Percentiles rank a stretch among this genome's conserved stretches.
phyloP scores from a whole-genome alignment of 2,113 vertebrate species.

The Rhinichthys klamathensis region DNA sequence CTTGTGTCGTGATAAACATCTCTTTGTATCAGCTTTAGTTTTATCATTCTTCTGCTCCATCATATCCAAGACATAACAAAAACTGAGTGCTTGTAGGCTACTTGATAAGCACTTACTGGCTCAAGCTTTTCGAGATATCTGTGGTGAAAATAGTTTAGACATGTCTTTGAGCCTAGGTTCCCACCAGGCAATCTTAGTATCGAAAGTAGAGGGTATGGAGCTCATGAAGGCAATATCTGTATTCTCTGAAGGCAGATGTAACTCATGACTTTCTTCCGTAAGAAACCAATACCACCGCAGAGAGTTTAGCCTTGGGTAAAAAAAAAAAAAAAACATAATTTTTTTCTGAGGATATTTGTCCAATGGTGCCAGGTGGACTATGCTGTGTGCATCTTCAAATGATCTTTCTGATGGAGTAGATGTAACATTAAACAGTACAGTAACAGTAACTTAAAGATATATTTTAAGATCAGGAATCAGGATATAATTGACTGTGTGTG shows the following conservation, averaged over 20 bases:
- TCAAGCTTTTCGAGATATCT: not conserved
- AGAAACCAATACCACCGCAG: not conserved
- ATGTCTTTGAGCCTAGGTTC: slow-evolving; percentile 5
- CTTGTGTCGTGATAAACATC: not conserved
- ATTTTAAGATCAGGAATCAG: not conserved
- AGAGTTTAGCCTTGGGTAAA: not conserved
- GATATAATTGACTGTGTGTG: not conserved
- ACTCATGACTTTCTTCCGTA: not conserved
- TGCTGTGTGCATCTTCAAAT: not conserved
- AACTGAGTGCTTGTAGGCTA: not conserved
- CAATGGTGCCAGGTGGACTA: not conserved
- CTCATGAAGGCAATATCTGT: not conserved
- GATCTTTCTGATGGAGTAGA: not conserved
- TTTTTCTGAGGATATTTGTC: not conserved
- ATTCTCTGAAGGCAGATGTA: not conserved
- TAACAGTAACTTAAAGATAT: not conserved
- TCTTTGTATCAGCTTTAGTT: not conserved
- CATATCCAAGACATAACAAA: slow-evolving; percentile 33
- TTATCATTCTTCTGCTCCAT: not conserved
- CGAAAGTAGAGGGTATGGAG: not conserved
- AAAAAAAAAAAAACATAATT: not conserved
- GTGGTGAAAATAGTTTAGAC: not conserved
- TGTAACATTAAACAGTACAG: not conserved
- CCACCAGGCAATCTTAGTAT: not conserved
- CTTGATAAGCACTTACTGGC: slow-evolving; percentile 23